A percentile compares a stretch with the other conserved stretches of the same genome.
These are phyloP conservation scores for Phrynocephalus guinanensis DNA, from an alignment of 2,797 vertebrate genomes.

Conservation along the genomic window DNA sequence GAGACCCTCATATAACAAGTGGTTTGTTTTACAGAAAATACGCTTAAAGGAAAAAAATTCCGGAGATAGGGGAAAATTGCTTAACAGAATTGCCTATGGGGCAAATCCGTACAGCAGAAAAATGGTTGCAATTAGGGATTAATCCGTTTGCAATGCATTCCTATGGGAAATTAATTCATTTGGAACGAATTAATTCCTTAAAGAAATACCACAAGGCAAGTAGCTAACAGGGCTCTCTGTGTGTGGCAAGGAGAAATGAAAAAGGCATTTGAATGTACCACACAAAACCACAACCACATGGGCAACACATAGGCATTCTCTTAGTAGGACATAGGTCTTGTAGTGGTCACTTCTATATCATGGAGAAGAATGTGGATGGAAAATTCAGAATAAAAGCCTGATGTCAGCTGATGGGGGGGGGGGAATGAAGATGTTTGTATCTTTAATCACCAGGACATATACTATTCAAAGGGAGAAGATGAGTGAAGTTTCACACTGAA, in stretches of 20 bases:
- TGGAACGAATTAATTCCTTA: neutral
- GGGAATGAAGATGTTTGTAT: neutral
- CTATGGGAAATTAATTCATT: too few relatives aligned
- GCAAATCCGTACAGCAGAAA: too few relatives aligned
- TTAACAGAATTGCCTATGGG: too few relatives aligned
- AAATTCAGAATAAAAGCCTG: neutral
- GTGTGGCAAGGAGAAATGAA: neutral
- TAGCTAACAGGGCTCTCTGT: neutral
- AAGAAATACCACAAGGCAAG: neutral
- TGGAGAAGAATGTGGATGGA: neutral
- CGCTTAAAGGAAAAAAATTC: too few relatives aligned
- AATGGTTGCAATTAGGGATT: too few relatives aligned
- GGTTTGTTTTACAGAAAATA: too few relatives aligned
- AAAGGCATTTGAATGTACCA: neutral
- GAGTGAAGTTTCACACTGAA: neutral
- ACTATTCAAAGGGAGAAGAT: neutral
- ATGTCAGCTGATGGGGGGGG: neutral
- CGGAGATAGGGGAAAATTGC: too few relatives aligned
- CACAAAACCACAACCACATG: neutral
- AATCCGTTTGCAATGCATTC: too few relatives aligned
- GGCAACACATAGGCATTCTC: neutral
- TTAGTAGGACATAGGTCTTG: neutral
- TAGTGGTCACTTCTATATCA: neutral
- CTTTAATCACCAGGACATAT: neutral
- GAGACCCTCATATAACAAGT: too few relatives aligned